Conservation (phyloP, 1,140 invertebrate species). For the Trichomalopsis sarcophagae region DNA sequence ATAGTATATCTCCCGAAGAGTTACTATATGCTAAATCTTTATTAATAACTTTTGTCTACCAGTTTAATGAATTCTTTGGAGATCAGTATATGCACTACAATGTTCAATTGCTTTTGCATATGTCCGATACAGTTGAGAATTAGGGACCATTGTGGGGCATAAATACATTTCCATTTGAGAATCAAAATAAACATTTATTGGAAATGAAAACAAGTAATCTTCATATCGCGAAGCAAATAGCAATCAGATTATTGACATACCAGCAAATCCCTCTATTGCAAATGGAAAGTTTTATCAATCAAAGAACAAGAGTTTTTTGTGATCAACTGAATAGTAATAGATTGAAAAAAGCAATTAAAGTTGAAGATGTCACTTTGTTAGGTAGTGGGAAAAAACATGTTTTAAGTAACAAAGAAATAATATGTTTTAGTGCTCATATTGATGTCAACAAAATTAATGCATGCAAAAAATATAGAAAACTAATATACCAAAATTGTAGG, state of each 20-base stretch:
- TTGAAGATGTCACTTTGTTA: background rate
- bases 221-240: constrained; percentile 17
- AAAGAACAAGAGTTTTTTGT: constrained; percentile 14
- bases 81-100: constrained; percentile 39
- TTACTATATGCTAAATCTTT: background rate
- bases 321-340: constrained; percentile 6
- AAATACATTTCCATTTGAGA: constrained; percentile 43
- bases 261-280: constrained; percentile 26
- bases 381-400: background rate
- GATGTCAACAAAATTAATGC: background rate
- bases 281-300: background rate
- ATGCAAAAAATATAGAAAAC: constrained; percentile 13
- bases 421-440: background rate
- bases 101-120: background rate
- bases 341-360: constrained; percentile 16
- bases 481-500: background rate
- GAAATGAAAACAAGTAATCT: constrained; percentile 35
- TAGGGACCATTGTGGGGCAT: constrained; percentile 33
- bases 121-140: constrained; percentile 17
- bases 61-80: constrained; percentile 20
- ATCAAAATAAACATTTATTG: constrained; percentile 36
- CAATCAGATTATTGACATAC: constrained; percentile 14
- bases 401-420: background rate
- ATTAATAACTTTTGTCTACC: constrained; percentile 17
- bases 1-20: constrained; percentile 3